Conservation (phyloP, 2,888 invertebrate species). For the Carabus problematicus region DNA sequence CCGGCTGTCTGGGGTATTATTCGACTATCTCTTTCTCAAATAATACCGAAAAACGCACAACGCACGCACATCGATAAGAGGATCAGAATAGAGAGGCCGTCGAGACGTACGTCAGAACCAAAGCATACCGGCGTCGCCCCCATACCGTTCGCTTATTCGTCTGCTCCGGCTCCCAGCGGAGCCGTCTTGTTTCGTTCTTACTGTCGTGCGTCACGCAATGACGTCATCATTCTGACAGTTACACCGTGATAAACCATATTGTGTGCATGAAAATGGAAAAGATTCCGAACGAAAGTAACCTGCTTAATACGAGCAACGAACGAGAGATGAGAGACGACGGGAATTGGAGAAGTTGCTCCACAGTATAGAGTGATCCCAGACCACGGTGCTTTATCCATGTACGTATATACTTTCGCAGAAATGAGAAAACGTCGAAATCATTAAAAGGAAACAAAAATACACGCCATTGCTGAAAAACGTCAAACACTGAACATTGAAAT, state of each 20-base stretch:
- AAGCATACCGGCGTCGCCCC: too few species aligned
- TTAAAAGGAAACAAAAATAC: constrained; percentile 3
- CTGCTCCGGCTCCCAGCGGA: constrained; percentile 17
- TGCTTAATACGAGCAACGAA: constrained; percentile 17
- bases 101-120: background rate
- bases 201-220: constrained; percentile 32
- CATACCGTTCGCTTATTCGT: background rate
- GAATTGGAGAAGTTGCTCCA: background rate
- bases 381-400: background rate
- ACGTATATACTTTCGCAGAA: constrained; percentile 7
- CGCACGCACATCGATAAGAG: constrained; percentile 42
- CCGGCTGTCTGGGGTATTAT: constrained; percentile 31
- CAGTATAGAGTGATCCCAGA: constrained; percentile 1
- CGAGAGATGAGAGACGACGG: background rate
- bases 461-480: background rate
- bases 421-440: constrained; percentile 2
- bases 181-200: constrained; percentile 37
- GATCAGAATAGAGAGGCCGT: constrained; percentile 33
- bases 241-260: constrained; percentile 52
- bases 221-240: constrained; percentile 53
- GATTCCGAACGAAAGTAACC: constrained; percentile 27
- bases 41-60: constrained; percentile 32
- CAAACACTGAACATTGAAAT: too few species aligned
- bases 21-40: constrained; percentile 37
- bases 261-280: constrained; percentile 46